Evolutionary conservation across 2,113 vertebrate genomes (phyloP).

Genomic region (Rhinoderma darwinii): DNA sequence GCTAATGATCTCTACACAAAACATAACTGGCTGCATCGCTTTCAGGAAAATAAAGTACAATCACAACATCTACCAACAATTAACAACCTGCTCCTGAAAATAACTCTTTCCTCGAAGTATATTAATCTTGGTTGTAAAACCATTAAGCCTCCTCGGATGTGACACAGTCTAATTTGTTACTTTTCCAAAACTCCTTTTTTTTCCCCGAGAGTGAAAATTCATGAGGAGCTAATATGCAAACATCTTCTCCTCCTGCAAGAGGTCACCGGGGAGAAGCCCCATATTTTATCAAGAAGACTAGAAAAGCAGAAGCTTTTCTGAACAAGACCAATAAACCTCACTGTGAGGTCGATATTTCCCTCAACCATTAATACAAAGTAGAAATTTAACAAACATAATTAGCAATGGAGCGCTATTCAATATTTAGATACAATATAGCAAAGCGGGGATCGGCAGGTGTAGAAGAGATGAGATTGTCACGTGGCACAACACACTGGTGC

Average conservation of each 20-base stretch:
- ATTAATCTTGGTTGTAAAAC: conserved; percentile 56
- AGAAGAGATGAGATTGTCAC: background rate
- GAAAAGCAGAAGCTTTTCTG: conserved; percentile 17
- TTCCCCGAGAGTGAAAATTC: conserved; percentile 40
- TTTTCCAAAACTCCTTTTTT: conserved; percentile 50
- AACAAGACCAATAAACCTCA: conserved; percentile 35
- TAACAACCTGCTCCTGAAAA: conserved; percentile 53
- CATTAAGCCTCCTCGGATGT: conserved; percentile 53
- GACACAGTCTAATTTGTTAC: conserved; percentile 54
- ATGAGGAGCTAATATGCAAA: conserved; percentile 47
- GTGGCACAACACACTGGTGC: background rate
- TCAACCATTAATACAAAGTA: background rate
- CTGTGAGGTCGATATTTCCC: conserved; percentile 19
- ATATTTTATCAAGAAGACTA: conserved; percentile 39
- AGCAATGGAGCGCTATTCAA: background rate
- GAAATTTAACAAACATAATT: background rate
- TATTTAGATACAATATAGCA: background rate
- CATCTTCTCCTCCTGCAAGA: conserved; percentile 23
- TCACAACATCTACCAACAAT: conserved; percentile 53
- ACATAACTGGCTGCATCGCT: conserved; percentile 30
- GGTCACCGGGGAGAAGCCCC: conserved; percentile 34
- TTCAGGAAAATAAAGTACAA: conserved; percentile 51
- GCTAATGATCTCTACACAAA: conserved; percentile 48
- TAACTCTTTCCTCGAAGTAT: conserved; percentile 54
- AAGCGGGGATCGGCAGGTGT: background rate